These are phyloP conservation scores for Saccopteryx leptura DNA, from an alignment of 2,113 vertebrate species.

Conservation along the genomic window DNA sequence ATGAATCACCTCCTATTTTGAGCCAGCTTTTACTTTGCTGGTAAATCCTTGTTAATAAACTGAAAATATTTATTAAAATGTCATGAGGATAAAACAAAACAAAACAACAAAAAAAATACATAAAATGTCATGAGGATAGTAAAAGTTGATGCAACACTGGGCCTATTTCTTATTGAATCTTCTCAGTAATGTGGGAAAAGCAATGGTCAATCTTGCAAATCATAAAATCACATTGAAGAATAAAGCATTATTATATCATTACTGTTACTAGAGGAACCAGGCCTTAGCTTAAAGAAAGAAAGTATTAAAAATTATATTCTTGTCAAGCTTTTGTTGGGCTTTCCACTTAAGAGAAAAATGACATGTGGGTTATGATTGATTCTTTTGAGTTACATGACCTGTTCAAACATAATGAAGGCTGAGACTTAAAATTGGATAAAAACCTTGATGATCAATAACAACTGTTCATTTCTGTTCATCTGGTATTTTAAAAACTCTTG, in stretches of 20 bases:
- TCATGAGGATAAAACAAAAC: background rate
- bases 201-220: background rate
- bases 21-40: constrained; percentile 16
- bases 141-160: background rate
- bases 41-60: constrained; percentile 22
- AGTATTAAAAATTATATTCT: constrained; percentile 10
- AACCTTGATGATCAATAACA: background rate
- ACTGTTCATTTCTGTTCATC: background rate
- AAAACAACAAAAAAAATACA: background rate
- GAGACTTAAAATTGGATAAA: background rate
- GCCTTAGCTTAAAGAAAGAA: background rate
- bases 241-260: constrained; percentile 19
- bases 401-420: constrained; percentile 4
- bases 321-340: constrained; percentile 26
- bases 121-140: background rate
- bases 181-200: constrained; percentile 8
- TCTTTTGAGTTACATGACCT: constrained; percentile 14
- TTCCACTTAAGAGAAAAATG: constrained; percentile 39
- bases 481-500: background rate
- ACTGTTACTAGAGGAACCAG: background rate
- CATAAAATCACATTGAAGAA: constrained; percentile 41
- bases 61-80: constrained; percentile 7
- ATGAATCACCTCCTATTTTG: background rate
- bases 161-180: constrained; percentile 1
- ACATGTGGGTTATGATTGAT: background rate